A percentile compares a stretch with the other conserved stretches of the same genome.
Conservation (phyloP, 2,888 invertebrate species). For the Piscicola geometra region DNA sequence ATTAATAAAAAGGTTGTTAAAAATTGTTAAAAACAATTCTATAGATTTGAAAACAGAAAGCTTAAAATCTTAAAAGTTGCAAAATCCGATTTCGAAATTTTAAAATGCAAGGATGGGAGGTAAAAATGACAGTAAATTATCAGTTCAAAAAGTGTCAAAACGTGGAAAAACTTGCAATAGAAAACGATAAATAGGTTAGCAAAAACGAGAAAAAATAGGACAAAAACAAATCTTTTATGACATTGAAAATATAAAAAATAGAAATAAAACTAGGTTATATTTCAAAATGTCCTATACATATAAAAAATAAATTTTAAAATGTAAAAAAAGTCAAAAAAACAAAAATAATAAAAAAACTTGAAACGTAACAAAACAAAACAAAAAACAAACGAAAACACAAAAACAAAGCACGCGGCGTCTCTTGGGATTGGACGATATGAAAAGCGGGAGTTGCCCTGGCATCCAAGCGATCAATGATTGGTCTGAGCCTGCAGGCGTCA, state of each 20-base stretch:
- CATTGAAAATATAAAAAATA: background rate
- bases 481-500: slow-evolving; percentile 17
- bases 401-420: background rate
- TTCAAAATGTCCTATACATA: no score
- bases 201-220: background rate
- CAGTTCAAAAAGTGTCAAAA: background rate
- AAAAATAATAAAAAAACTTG: background rate
- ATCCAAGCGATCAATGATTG: slow-evolving; percentile 13
- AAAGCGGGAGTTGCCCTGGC: slow-evolving; percentile 12
- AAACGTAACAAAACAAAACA: no score
- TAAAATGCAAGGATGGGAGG: no score
- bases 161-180: background rate
- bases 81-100: no score
- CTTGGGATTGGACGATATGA: slow-evolving; percentile 5
- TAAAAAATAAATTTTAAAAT: background rate
- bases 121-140: background rate
- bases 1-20: no score
- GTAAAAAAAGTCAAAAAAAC: background rate
- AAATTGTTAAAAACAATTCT: no score
- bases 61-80: no score
- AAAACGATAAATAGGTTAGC: background rate
- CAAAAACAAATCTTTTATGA: background rate
- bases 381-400: background rate
- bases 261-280: no score
- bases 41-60: no score